Percentiles rank a stretch among this genome's conserved stretches.
phyloP scores from a whole-genome alignment of 2,888 invertebrate genomes.

The Watsonalla binaria region DNA sequence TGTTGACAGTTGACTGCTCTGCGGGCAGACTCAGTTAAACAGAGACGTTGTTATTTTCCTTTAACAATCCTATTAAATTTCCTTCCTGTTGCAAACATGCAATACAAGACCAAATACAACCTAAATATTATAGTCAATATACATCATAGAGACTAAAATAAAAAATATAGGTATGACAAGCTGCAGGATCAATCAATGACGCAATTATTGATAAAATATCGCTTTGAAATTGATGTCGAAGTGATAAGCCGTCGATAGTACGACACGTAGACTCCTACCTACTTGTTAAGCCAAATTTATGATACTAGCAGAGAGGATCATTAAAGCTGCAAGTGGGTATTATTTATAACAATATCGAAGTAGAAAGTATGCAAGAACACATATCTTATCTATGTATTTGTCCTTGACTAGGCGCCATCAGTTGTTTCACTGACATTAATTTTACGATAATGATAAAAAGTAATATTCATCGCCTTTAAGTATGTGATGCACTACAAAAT shows the following conservation, averaged over 20 bases:
- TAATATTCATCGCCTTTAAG: too few species aligned
- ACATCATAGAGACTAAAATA: background rate
- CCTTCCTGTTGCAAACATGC: background rate
- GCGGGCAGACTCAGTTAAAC: background rate
- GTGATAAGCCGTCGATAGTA: slow-evolving; percentile 22
- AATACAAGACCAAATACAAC: background rate
- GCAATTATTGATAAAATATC: background rate
- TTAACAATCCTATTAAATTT: background rate
- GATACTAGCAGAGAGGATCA: slow-evolving; percentile 5
- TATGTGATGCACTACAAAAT: too few species aligned
- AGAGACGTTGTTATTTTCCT: background rate
- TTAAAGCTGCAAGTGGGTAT: background rate
- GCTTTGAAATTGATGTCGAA: slow-evolving; percentile 13
- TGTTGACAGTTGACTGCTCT: background rate
- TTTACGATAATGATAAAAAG: too few species aligned
- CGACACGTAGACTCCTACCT: slow-evolving; percentile 9
- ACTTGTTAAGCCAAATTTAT: slow-evolving; percentile 12
- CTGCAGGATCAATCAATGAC: background rate
- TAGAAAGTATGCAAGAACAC: too few species aligned
- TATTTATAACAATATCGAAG: too few species aligned
- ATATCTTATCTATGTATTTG: too few species aligned
- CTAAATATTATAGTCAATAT: background rate
- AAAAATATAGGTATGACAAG: background rate
- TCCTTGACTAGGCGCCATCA: too few species aligned
- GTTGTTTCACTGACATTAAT: too few species aligned